These are phyloP conservation scores for Heliconius charithonia DNA, from an alignment of 2,888 invertebrate genomes.

Conservation along the genomic window DNA sequence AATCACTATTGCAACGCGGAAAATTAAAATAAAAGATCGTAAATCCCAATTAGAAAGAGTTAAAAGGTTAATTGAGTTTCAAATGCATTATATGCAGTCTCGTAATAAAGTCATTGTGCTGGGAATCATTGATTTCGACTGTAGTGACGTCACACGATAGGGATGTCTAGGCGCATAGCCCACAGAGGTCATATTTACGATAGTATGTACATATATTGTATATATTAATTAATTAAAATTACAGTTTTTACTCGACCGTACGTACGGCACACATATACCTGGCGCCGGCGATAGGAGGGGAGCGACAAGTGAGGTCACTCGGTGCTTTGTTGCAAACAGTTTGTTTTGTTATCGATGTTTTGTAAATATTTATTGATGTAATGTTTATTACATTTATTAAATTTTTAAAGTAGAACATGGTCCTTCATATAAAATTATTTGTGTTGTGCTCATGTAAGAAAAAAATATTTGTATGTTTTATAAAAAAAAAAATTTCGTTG, in stretches of 20 bases:
- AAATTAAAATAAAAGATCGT: not conserved
- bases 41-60: not conserved
- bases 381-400: not conserved
- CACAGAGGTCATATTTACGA: slow-evolving; percentile 23
- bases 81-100: slow-evolving; percentile 19
- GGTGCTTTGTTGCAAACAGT: slow-evolving; percentile 62
- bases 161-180: slow-evolving; percentile 24
- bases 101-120: slow-evolving; percentile 23
- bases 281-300: slow-evolving; percentile 71
- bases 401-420: not conserved
- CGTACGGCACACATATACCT: slow-evolving; percentile 50
- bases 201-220: slow-evolving; percentile 1
- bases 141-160: slow-evolving; percentile 29
- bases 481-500: not conserved
- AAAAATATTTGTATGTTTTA: not conserved
- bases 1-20: not conserved
- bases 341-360: slow-evolving; percentile 44
- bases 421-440: too few species aligned
- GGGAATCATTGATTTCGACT: slow-evolving; percentile 29
- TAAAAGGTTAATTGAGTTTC: slow-evolving; percentile 8
- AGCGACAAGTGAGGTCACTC: slow-evolving; percentile 69
- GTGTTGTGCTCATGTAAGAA: too few species aligned
- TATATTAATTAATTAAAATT: slow-evolving; percentile 43
- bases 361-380: slow-evolving; percentile 30
- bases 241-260: slow-evolving; percentile 47